Conservation (phyloP, 2,888 invertebrate genomes). For the Temnothorax ravouxi region DNA sequence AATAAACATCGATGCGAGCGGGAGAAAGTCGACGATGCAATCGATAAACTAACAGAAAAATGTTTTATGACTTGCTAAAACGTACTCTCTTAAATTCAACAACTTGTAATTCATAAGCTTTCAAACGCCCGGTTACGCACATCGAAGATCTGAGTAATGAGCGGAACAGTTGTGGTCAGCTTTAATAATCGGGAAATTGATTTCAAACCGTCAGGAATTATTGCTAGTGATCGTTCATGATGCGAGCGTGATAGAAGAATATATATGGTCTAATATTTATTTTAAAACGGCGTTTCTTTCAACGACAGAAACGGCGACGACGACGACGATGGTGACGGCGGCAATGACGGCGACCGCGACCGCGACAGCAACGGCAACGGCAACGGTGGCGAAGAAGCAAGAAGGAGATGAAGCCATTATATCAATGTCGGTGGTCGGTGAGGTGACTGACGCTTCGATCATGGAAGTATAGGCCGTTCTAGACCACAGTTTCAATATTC, state of each 20-base stretch:
- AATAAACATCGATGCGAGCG: slow-evolving; percentile 36
- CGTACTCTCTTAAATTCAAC: background rate
- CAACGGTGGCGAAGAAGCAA: too few relatives aligned
- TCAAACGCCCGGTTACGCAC: background rate
- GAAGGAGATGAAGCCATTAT: slow-evolving; percentile 87
- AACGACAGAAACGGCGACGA: too few relatives aligned
- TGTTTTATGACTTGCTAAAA: slow-evolving; percentile 35
- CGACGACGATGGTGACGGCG: too few relatives aligned
- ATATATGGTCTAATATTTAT: slow-evolving; percentile 10
- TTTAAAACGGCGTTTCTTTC: slow-evolving; percentile 1
- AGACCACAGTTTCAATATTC: slow-evolving; percentile 86
- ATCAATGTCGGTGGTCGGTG: slow-evolving; percentile 86
- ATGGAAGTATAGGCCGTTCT: slow-evolving; percentile 84
- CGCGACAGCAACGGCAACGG: too few relatives aligned
- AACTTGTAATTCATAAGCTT: slow-evolving; percentile 16
- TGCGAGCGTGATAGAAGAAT: background rate
- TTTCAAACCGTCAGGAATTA: slow-evolving; percentile 5
- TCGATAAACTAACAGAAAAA: slow-evolving; percentile 3
- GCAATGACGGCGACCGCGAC: too few relatives aligned
- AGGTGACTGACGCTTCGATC: slow-evolving; percentile 85
- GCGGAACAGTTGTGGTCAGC: background rate
- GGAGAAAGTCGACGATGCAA: slow-evolving; percentile 52
- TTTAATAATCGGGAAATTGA: slow-evolving; percentile 27
- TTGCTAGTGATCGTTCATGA: background rate
- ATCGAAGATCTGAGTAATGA: background rate